Percentiles rank a stretch among this genome's conserved stretches.
Conservation (phyloP, 2,797 vertebrate species). For the Austrolebias charrua region DNA sequence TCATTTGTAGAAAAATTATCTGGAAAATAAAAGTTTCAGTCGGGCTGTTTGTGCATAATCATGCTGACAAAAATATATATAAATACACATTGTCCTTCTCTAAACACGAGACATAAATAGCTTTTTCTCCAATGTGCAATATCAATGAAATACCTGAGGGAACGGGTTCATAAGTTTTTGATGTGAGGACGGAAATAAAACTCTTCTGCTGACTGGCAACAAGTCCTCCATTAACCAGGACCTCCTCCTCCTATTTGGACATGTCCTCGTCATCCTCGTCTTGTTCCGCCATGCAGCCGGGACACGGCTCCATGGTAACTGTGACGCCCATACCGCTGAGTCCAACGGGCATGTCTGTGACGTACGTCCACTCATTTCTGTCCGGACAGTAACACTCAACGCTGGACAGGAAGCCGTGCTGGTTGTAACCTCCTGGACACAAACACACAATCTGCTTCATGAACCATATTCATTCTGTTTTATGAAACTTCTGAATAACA, state of each 20-base stretch:
- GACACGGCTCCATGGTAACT: conserved; percentile 88
- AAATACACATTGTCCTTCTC: neutral
- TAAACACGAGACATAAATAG: neutral
- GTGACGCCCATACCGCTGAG: conserved; percentile 85
- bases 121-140: neutral
- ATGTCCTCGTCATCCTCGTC: conserved; percentile 65
- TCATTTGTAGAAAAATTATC: neutral
- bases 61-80: neutral
- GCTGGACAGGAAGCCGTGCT: conserved; percentile 80
- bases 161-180: neutral
- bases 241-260: conserved; percentile 22
- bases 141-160: neutral
- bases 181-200: conserved; percentile 23
- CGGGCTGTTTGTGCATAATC: neutral
- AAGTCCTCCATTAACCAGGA: conserved; percentile 6
- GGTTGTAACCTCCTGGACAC: conserved; percentile 83
- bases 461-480: conserved; percentile 9
- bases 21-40: neutral
- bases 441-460: conserved; percentile 4
- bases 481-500: neutral
- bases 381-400: conserved; percentile 81
- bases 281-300: conserved; percentile 70
- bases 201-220: conserved; percentile 27
- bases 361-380: conserved; percentile 76
- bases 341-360: conserved; percentile 76